A percentile compares a stretch with the other conserved stretches of the same genome.
Conservation (phyloP, 2,888 invertebrate genomes). For the Drosophila pseudotakahashii region DNA sequence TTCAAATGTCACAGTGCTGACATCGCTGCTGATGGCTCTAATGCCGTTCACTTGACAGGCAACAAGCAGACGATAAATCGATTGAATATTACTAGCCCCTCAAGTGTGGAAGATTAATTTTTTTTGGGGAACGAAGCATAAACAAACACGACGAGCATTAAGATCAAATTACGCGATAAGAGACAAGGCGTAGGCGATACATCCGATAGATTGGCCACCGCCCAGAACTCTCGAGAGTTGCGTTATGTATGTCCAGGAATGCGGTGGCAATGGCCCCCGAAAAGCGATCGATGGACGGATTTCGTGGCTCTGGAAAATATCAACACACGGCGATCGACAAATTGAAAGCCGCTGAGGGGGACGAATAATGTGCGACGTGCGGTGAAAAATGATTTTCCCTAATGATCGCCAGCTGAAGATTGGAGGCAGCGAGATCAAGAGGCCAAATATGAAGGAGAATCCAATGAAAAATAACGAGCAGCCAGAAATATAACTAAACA, state of each 20-base stretch:
- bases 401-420: constrained; percentile 54
- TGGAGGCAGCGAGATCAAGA: constrained; percentile 62
- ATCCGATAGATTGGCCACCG: constrained; percentile 51
- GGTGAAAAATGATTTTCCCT: constrained; percentile 67
- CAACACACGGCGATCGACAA: constrained; percentile 42
- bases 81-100: constrained; percentile 65
- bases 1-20: constrained; percentile 72
- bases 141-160: constrained; percentile 76
- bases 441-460: constrained; percentile 73
- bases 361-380: constrained; percentile 54
- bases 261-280: constrained; percentile 48
- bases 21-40: constrained; percentile 58
- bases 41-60: constrained; percentile 73
- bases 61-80: constrained; percentile 72
- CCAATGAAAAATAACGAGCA: constrained; percentile 77
- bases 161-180: constrained; percentile 76
- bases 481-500: constrained; percentile 75
- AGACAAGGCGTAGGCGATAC: constrained; percentile 47
- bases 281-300: constrained; percentile 9
- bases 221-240: constrained; percentile 26
- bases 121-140: constrained; percentile 40
- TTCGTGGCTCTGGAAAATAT: constrained; percentile 11
- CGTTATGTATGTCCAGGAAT: constrained; percentile 39
- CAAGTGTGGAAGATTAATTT: constrained; percentile 63
- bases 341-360: constrained; percentile 23